Percentiles rank a stretch among this genome's conserved stretches.
These are phyloP conservation scores for Sebastes elongatus DNA, from an alignment of 2,797 vertebrate species.

Conservation along the genomic window DNA sequence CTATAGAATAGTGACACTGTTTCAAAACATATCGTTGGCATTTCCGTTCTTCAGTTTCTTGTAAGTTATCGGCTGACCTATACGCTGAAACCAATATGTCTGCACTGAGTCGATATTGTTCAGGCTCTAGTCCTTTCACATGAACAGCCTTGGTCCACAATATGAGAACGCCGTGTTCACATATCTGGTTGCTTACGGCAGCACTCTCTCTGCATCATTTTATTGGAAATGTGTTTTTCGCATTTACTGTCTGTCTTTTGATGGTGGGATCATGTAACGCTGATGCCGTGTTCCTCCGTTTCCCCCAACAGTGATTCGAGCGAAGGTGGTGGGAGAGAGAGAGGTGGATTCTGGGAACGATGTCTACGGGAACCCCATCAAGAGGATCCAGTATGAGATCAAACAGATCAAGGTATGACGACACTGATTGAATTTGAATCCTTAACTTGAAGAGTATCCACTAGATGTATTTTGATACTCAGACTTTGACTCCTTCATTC, in stretches of 20 bases:
- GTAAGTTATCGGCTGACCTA: neutral
- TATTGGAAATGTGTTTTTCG: neutral
- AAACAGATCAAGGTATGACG: slow-evolving; percentile 95
- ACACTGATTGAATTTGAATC: neutral
- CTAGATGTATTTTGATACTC: neutral
- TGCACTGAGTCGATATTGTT: neutral
- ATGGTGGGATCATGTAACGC: neutral
- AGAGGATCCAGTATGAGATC: slow-evolving; percentile 95
- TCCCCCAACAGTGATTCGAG: slow-evolving; percentile 90
- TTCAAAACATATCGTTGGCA: too few species aligned
- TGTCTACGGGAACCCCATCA: slow-evolving; percentile 98
- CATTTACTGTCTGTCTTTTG: slow-evolving; percentile 3
- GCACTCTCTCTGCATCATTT: neutral
- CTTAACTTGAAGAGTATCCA: neutral
- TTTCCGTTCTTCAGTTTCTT: too few species aligned
- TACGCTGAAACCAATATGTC: too few species aligned
- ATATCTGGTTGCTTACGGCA: neutral
- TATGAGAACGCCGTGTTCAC: neutral
- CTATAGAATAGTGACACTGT: too few species aligned
- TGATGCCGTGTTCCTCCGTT: slow-evolving; percentile 18
- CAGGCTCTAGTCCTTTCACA: neutral
- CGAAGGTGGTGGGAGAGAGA: slow-evolving; percentile 90
- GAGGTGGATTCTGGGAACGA: slow-evolving; percentile 94
- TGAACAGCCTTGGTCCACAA: neutral
- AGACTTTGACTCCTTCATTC: neutral